Conservation (phyloP, 2,888 invertebrate genomes). For the Macroteleia sp. region DNA sequence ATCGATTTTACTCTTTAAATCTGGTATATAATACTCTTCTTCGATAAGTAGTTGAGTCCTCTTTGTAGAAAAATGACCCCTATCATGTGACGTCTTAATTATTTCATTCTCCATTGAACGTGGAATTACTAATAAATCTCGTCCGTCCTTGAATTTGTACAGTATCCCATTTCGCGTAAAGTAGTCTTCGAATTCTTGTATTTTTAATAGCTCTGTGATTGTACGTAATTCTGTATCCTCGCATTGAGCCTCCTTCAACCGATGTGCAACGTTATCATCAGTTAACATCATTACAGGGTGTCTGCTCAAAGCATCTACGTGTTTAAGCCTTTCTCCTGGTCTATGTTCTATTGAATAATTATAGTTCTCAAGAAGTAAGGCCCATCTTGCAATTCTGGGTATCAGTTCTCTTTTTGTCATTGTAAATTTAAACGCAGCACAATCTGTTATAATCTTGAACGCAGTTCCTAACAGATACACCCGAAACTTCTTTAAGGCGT, state of each 20-base stretch:
- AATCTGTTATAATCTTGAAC: slow-evolving; percentile 56
- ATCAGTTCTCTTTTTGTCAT: slow-evolving; percentile 49
- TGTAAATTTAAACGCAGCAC: slow-evolving; percentile 40
- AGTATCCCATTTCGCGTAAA: no score
- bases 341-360: slow-evolving; percentile 32
- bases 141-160: no score
- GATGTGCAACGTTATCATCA: neutral
- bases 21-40: no score
- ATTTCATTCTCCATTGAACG: no score
- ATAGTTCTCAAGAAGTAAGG: slow-evolving; percentile 32
- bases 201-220: slow-evolving; percentile 19
- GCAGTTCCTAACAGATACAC: slow-evolving; percentile 37
- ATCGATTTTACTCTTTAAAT: no score
- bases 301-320: slow-evolving; percentile 49
- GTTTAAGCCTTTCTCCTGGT: slow-evolving; percentile 27
- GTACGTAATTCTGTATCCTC: slow-evolving; percentile 20
- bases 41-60: no score
- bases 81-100: no score
- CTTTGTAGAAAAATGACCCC: no score
- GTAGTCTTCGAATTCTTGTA: no score
- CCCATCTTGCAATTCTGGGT: slow-evolving; percentile 44
- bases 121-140: no score
- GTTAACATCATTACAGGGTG: slow-evolving; percentile 5
- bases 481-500: slow-evolving; percentile 59
- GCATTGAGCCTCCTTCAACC: slow-evolving; percentile 28